phyloP scores from a whole-genome alignment of 2,113 vertebrate genomes.

The Platanista minor region DNA sequence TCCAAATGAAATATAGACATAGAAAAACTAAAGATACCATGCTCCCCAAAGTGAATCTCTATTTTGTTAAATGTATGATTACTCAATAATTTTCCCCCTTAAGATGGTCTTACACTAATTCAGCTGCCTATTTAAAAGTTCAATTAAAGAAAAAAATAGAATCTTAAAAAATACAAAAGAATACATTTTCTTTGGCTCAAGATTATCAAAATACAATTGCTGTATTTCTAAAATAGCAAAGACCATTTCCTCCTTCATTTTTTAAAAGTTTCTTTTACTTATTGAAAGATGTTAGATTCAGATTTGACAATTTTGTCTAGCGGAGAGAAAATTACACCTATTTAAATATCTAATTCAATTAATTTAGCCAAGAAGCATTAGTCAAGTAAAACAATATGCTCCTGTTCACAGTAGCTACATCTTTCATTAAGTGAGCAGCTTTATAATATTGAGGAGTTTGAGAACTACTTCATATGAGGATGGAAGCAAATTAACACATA shows the following conservation, averaged over 20 bases:
- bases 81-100: background rate
- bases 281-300: background rate
- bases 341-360: background rate
- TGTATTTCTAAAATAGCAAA: conserved; percentile 28
- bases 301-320: conserved; percentile 24
- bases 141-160: background rate
- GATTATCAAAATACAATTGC: conserved; percentile 19
- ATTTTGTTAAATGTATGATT: conserved; percentile 29
- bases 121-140: conserved; percentile 13
- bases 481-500: conserved; percentile 54
- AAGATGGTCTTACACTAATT: background rate
- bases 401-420: background rate
- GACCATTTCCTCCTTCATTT: background rate
- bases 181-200: conserved; percentile 32
- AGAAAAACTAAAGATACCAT: background rate
- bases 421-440: conserved; percentile 40
- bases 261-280: background rate
- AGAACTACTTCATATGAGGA: conserved; percentile 29
- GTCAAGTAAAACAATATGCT: conserved; percentile 47
- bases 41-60: background rate
- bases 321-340: conserved; percentile 27
- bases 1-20: conserved; percentile 11
- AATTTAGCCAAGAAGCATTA: conserved; percentile 40
- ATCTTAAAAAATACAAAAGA: background rate
- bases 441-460: conserved; percentile 61